Evolutionary conservation across 2,113 vertebrate species (phyloP).

Genomic region (Alces alces): DNA sequence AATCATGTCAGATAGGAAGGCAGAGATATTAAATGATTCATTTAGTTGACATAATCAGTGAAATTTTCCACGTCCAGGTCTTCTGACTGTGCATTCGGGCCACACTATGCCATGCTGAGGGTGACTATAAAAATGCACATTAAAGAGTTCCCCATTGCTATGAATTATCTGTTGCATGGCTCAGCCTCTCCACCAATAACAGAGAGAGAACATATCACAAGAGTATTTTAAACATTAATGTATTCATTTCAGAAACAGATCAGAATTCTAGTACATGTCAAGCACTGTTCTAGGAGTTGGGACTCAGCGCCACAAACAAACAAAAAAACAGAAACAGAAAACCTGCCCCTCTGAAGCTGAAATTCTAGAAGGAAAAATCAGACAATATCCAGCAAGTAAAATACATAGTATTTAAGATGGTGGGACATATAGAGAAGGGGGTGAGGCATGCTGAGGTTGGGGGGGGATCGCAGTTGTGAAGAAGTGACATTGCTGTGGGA

Average conservation of each 20-base stretch:
- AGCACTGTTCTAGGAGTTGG: background rate
- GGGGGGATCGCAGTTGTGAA: background rate
- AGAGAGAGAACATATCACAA: background rate
- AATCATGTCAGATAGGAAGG: background rate
- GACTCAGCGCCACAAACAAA: background rate
- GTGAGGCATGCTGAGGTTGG: rapidly evolving
- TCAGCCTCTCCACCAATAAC: background rate
- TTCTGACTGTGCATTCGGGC: background rate
- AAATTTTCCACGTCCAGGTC: background rate
- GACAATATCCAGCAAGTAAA: background rate
- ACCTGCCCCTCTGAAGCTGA: background rate
- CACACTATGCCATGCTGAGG: background rate
- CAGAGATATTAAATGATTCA: background rate
- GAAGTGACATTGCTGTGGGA: background rate
- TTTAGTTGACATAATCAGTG: background rate
- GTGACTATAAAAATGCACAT: background rate
- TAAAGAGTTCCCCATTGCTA: background rate
- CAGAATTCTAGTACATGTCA: background rate
- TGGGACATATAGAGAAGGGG: background rate
- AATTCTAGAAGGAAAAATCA: background rate
- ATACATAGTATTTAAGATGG: background rate
- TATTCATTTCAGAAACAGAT: background rate
- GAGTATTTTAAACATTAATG: background rate
- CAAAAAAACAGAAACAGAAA: background rate
- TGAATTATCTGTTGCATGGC: background rate